Percentiles rank a stretch among this genome's conserved stretches.
phyloP scores from a whole-genome alignment of 2,888 invertebrate species.

The Harpalus rufipes region DNA sequence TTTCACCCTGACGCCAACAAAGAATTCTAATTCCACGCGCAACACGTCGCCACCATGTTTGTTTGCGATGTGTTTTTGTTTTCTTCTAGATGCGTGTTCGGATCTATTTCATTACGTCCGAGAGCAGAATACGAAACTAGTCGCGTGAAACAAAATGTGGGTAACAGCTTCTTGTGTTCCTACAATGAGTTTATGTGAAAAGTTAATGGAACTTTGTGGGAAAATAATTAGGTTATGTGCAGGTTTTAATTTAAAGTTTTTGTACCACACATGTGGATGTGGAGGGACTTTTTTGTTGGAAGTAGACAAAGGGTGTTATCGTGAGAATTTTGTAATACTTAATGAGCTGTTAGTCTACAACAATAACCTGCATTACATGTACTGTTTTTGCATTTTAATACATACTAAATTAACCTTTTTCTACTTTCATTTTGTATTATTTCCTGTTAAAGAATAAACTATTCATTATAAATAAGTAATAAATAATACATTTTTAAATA shows the following conservation, averaged over 20 bases:
- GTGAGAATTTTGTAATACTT: conserved; percentile 20
- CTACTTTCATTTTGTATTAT: background rate
- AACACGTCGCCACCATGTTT: conserved; percentile 47
- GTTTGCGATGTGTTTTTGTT: conserved; percentile 55
- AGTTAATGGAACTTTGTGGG: conserved; percentile 52
- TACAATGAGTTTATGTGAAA: conserved; percentile 49
- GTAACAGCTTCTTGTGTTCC: conserved; percentile 47
- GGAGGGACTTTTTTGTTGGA: conserved; percentile 25
- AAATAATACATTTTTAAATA: no score
- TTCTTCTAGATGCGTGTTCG: conserved; percentile 60
- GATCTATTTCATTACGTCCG: conserved; percentile 58
- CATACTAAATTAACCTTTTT: background rate
- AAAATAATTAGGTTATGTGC: conserved; percentile 52
- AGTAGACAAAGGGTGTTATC: conserved; percentile 20
- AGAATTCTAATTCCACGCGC: conserved; percentile 53
- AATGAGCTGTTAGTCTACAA: conserved; percentile 26
- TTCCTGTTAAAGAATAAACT: background rate
- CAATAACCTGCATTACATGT: conserved; percentile 14
- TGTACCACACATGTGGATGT: conserved; percentile 33
- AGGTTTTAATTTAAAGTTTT: conserved; percentile 53
- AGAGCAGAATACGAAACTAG: conserved; percentile 52
- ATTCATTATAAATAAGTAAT: no score
- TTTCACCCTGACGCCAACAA: conserved; percentile 54
- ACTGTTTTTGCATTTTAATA: conserved; percentile 12
- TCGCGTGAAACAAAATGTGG: conserved; percentile 51